Base-by-base conservation (phyloP, 2,888 invertebrate genomes). In the Aspidiotus rigidus region DNA sequence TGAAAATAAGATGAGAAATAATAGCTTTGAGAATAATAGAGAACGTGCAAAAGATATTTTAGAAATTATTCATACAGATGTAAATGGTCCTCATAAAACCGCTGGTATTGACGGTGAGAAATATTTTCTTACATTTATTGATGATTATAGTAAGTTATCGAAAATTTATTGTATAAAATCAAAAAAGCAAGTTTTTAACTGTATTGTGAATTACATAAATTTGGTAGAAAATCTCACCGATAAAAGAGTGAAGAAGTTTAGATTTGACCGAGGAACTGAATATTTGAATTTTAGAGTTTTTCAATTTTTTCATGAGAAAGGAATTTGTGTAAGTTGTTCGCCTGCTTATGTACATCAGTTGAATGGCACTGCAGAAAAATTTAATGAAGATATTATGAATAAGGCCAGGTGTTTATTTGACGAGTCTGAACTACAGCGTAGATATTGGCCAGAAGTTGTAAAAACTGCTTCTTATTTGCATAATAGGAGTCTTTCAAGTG, bases 41-140 rank as follows among this genome's bases (percentile, higher is more conserved):
- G 13, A 69, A 9, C 13, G 41, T 40, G 39, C 42, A 49, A 7
- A 42, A 15, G 62, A 44, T 5, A 42, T 13, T 16, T 56, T 59
- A 17, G 16, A 69, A 62, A 69, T 69, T 28, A 44, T 63, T 56
- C 70, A 63, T 28, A 40, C 42, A 6, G 64, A 70, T 70, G 70
- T 70, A 15, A 66, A 66, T 40, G 49, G 53, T 13, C 17, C 7
- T 11, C 53, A 57, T 42, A 39, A 40, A n/a, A n/a, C n/a, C 17
- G 40, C 28, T n/a, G 73, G 73, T 17, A 44, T 55, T 40, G 66
- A 69, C 41, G 72, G 73, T 7, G 72, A 72, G 70, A 70, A 66
- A 70, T 74, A 72, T 69, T 73, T 74, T 70, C 11, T 74, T 5
- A 41, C 69, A n/a, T 1, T 73, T 73, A n/a, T n/a, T n/a, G n/a